Conservation (phyloP, 2,797 vertebrate species). For the Adelosebastes latens region DNA sequence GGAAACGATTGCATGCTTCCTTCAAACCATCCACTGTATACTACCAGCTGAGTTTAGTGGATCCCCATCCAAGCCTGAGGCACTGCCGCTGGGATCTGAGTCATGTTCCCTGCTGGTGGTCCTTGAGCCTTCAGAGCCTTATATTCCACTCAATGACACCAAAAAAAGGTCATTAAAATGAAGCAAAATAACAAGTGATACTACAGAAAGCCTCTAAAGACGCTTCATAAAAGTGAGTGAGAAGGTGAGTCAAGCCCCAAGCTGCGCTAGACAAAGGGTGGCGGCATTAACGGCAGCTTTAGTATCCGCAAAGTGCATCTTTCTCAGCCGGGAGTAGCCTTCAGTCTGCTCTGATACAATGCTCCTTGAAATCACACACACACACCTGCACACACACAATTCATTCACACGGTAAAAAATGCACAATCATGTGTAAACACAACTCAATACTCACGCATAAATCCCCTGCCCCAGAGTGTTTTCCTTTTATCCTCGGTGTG, state of each 20-base stretch:
- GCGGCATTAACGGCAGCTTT: constrained; percentile 2
- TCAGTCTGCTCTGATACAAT: background rate
- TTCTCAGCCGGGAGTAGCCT: background rate
- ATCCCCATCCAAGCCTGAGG: background rate
- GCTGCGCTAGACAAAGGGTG: background rate
- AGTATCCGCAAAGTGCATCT: background rate
- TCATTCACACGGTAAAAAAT: background rate
- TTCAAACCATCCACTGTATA: background rate
- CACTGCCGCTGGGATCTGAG: constrained; percentile 10
- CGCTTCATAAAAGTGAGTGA: background rate
- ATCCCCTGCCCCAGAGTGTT: background rate
- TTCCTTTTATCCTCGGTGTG: constrained; percentile 9
- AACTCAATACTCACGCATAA: background rate
- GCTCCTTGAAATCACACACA: background rate
- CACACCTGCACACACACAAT: constrained; percentile 5
- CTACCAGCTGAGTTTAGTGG: constrained; percentile 12
- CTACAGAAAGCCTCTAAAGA: background rate
- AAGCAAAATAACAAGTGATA: background rate
- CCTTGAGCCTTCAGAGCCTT: background rate
- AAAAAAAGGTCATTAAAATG: background rate
- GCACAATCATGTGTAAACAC: constrained; percentile 7
- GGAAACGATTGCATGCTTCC: constrained; percentile 10
- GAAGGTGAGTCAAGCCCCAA: constrained; percentile 10
- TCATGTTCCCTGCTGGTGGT: constrained; percentile 9
- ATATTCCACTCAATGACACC: background rate